Evolutionary conservation across 2,888 invertebrate genomes (phyloP).

Genomic region (Ditula angustiorana): DNA sequence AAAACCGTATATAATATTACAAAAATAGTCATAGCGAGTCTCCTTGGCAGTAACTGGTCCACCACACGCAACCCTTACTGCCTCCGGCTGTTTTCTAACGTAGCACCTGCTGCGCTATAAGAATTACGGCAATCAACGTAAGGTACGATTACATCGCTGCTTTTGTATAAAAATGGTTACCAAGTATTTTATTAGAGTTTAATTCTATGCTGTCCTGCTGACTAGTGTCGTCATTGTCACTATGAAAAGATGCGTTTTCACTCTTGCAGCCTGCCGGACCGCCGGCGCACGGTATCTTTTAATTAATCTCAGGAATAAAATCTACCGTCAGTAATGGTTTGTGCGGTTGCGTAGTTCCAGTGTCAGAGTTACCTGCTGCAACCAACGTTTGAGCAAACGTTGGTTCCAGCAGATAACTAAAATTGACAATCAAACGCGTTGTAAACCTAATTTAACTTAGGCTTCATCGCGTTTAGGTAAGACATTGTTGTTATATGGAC

Average conservation of each 20-base stretch:
- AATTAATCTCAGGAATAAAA: conserved; percentile 82
- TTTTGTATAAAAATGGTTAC: conserved; percentile 48
- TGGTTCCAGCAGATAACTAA: not conserved
- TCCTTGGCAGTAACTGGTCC: conserved; percentile 75
- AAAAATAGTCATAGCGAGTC: conserved; percentile 70
- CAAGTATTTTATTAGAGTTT: conserved; percentile 43
- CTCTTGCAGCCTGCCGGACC: conserved; percentile 63
- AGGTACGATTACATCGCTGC: conserved; percentile 60
- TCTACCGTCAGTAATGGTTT: conserved; percentile 71
- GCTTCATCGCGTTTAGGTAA: too few relatives aligned
- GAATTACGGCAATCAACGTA: conserved; percentile 49
- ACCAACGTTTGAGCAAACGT: not conserved
- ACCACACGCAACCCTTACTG: conserved; percentile 76
- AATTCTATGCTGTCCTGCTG: conserved; percentile 51
- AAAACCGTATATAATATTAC: conserved; percentile 77
- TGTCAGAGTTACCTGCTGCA: not conserved
- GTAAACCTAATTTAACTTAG: too few relatives aligned
- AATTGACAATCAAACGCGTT: too few relatives aligned
- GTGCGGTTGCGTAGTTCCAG: conserved; percentile 58
- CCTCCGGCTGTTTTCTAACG: conserved; percentile 72
- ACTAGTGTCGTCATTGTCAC: conserved; percentile 55
- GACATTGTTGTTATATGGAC: too few relatives aligned
- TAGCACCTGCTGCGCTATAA: conserved; percentile 69
- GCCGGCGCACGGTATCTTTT: conserved; percentile 71
- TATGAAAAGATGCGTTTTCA: conserved; percentile 71